These are phyloP conservation scores for Podarcis raffonei DNA, from an alignment of 2,113 vertebrate genomes.

Conservation along the genomic window DNA sequence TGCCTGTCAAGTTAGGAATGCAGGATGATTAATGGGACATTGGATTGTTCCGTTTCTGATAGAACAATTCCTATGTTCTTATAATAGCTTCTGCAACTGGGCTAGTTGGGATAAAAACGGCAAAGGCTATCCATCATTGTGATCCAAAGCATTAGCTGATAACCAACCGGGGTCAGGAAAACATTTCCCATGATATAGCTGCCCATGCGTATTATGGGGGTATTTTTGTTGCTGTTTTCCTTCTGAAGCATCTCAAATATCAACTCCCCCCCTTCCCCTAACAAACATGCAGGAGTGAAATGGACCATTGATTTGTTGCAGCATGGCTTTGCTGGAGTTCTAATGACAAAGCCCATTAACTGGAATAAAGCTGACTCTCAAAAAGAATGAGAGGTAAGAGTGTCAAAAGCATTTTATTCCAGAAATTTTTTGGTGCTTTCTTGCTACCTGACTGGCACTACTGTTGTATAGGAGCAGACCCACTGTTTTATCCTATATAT, in stretches of 20 bases:
- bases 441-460: background rate
- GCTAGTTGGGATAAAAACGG: background rate
- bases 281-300: background rate
- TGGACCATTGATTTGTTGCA: background rate
- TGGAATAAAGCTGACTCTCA: background rate
- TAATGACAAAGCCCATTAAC: background rate
- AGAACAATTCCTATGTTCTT: conserved; percentile 9
- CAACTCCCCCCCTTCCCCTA: background rate
- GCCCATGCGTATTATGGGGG: background rate
- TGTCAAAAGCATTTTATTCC: background rate
- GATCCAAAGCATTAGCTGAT: background rate
- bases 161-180: background rate
- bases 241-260: background rate
- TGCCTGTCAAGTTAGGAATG: background rate
- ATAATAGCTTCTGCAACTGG: conserved; percentile 8
- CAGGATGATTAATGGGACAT: conserved; percentile 6
- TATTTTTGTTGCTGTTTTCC: background rate
- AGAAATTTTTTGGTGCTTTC: background rate
- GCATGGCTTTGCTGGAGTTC: background rate
- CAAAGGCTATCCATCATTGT: conserved; percentile 15
- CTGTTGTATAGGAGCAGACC: too few species aligned
- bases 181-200: background rate
- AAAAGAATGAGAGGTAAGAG: background rate
- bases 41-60: conserved; percentile 1
- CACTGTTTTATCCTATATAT: background rate